phyloP scores from a whole-genome alignment of 92 coral and sea anemone genomes.

The Ricordea florida region DNA sequence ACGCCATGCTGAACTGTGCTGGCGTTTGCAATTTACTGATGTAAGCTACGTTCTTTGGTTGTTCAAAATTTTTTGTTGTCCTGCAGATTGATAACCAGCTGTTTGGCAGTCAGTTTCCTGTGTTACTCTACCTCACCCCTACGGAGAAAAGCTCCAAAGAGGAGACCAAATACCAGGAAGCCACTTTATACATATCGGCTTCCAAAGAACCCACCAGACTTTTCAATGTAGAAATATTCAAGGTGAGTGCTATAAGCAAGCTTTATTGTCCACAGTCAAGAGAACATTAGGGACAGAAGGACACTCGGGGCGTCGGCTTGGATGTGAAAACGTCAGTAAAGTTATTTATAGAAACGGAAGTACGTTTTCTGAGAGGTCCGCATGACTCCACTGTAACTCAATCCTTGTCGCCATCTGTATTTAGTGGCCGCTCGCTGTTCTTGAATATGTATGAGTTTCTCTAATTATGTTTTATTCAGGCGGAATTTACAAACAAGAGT shows the following conservation, averaged over 20 bases:
- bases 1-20: background rate
- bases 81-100: conserved; percentile 89
- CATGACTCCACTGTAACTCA: too few relatives aligned
- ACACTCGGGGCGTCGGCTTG: too few relatives aligned
- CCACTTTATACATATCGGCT: conserved; percentile 77
- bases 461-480: too few relatives aligned
- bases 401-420: too few relatives aligned
- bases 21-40: background rate
- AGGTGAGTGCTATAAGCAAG: conserved; percentile 55
- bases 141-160: conserved; percentile 87
- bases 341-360: background rate
- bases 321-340: background rate
- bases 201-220: conserved; percentile 84
- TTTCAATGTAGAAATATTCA: conserved; percentile 91
- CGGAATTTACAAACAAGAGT: too few relatives aligned
- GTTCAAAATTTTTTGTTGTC: background rate
- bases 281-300: too few relatives aligned
- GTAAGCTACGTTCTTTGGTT: background rate
- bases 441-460: too few relatives aligned
- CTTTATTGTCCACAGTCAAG: too few relatives aligned
- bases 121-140: conserved; percentile 80
- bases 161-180: conserved; percentile 55
- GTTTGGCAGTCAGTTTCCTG: conserved; percentile 82
- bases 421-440: too few relatives aligned
- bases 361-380: too few relatives aligned